phyloP scores from a whole-genome alignment of 2,113 vertebrate genomes.

The Hipposideros armiger region DNA sequence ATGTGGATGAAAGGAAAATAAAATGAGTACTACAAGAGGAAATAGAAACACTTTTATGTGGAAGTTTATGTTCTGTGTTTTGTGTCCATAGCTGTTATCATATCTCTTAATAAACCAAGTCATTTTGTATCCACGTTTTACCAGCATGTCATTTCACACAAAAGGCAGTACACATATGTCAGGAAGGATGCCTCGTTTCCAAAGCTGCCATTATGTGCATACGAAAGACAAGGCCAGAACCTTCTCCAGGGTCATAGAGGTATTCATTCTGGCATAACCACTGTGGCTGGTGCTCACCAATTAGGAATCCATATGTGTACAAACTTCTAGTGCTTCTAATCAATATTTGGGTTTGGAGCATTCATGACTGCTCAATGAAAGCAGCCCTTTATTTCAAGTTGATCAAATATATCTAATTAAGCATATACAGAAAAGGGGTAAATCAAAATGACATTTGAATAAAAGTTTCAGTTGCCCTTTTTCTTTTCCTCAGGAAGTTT shows the following conservation, averaged over 20 bases:
- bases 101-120: slow-evolving; percentile 42
- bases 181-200: neutral
- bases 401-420: neutral
- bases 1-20: slow-evolving; percentile 27
- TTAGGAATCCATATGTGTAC: neutral
- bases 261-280: neutral
- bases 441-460: slow-evolving; percentile 34
- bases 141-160: neutral
- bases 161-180: neutral
- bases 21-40: slow-evolving; percentile 33
- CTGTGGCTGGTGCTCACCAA: neutral
- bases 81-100: neutral
- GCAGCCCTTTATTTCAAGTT: neutral
- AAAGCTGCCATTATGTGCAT: neutral
- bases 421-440: neutral
- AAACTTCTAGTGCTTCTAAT: neutral
- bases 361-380: neutral
- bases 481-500: slow-evolving; percentile 27
- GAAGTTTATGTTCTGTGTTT: slow-evolving; percentile 48
- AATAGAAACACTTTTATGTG: slow-evolving; percentile 48
- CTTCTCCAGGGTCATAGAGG: neutral
- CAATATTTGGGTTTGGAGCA: neutral
- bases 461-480: slow-evolving; percentile 14
- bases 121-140: slow-evolving; percentile 15
- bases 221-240: neutral